A percentile compares a stretch with the other conserved stretches of the same genome.
Evolutionary conservation across 1,140 invertebrate species (phyloP).

Genomic region (Bacillus rossius): DNA sequence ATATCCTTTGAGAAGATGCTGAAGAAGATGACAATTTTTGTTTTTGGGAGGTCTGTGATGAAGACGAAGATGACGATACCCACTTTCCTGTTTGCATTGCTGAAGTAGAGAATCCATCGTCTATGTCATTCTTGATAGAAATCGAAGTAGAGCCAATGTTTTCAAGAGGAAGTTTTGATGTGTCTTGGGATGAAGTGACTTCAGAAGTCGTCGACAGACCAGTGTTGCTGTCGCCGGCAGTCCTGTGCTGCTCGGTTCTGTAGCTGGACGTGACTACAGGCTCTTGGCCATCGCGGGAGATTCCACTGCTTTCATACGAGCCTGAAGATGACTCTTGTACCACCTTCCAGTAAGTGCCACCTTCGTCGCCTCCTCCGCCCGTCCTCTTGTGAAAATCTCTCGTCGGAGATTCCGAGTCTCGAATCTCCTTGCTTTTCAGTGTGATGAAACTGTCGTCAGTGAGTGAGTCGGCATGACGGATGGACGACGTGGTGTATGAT

Average conservation of each 20-base stretch:
- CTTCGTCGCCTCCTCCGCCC: neutral
- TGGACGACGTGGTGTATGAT: slow-evolving; percentile 27
- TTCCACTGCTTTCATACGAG: neutral
- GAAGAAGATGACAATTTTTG: too few relatives aligned
- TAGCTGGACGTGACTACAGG: neutral
- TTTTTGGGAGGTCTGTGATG: neutral
- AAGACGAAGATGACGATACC: neutral
- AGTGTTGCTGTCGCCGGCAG: slow-evolving; percentile 11
- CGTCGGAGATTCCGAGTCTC: slow-evolving; percentile 67
- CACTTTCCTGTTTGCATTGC: neutral
- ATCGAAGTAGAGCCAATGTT: neutral
- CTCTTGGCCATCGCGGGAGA: neutral
- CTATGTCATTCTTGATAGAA: neutral
- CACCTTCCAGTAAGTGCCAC: slow-evolving; percentile 25
- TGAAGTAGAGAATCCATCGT: neutral
- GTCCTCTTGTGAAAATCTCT: slow-evolving; percentile 45
- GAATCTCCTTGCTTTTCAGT: slow-evolving; percentile 68
- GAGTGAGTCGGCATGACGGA: slow-evolving; percentile 58
- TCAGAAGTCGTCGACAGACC: neutral
- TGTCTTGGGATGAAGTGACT: slow-evolving; percentile 3
- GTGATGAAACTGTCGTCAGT: slow-evolving; percentile 67
- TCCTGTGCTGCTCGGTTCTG: slow-evolving; percentile 1
- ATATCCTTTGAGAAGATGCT: too few relatives aligned
- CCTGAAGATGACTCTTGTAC: slow-evolving; percentile 21
- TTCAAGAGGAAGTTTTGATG: neutral